These are phyloP conservation scores for Apodemus sylvaticus DNA, from an alignment of 2,113 vertebrate genomes.

Conservation along the genomic window DNA sequence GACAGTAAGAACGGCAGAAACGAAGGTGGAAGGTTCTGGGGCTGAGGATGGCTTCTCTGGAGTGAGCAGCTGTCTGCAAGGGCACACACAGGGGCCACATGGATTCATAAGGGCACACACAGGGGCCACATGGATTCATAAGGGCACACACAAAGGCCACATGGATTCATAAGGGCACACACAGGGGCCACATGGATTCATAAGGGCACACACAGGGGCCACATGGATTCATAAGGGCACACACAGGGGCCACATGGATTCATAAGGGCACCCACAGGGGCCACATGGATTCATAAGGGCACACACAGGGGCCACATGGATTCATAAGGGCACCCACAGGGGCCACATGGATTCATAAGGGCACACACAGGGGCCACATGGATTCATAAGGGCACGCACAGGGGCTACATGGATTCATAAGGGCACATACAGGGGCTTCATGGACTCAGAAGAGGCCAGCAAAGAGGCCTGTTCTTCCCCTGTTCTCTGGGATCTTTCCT, in stretches of 20 bases:
- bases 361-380: rapidly evolving
- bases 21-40: background rate
- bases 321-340: too few relatives aligned
- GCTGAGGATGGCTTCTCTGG: background rate
- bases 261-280: too few relatives aligned
- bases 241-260: background rate
- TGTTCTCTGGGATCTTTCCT: background rate
- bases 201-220: too few relatives aligned
- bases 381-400: background rate
- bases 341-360: background rate
- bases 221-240: background rate
- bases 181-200: background rate
- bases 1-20: background rate
- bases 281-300: background rate
- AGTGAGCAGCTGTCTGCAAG: background rate
- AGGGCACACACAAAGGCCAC: too few relatives aligned
- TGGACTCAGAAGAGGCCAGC: too few relatives aligned
- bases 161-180: background rate
- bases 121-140: background rate
- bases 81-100: rapidly evolving
- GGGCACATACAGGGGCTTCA: too few relatives aligned
- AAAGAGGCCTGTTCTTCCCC: background rate
- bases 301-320: background rate
- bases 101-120: background rate
- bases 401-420: background rate